phyloP scores from a whole-genome alignment of 1,140 invertebrate genomes.

The Tachypleus tridentatus region DNA sequence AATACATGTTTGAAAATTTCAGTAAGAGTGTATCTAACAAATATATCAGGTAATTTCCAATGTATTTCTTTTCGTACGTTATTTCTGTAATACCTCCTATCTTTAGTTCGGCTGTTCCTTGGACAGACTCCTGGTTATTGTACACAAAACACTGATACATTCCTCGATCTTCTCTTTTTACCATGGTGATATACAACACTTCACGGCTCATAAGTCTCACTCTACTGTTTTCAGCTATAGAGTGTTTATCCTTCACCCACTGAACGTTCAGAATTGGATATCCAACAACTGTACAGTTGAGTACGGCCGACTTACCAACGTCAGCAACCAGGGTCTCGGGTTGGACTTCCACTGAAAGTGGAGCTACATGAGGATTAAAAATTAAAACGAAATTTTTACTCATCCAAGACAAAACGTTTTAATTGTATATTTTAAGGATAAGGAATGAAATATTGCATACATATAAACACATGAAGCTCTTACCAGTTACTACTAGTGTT shows the following conservation, averaged over 20 bases:
- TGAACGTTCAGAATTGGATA: slow-evolving; percentile 73
- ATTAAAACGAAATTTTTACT: no score
- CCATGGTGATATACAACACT: slow-evolving; percentile 27
- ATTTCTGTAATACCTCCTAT: slow-evolving; percentile 49
- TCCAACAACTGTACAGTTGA: slow-evolving; percentile 71
- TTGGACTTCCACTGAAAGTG: slow-evolving; percentile 52
- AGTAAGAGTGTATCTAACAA: no score
- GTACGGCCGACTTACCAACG: slow-evolving; percentile 62
- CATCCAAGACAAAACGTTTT: no score
- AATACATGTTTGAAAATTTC: no score
- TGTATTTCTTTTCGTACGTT: slow-evolving; percentile 64
- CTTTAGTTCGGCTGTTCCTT: slow-evolving; percentile 62
- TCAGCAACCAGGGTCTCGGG: slow-evolving; percentile 51
- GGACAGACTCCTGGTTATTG: slow-evolving; percentile 58
- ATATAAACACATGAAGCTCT: no score
- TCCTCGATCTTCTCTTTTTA: slow-evolving; percentile 39
- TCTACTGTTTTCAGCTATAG: slow-evolving; percentile 21
- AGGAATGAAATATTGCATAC: not conserved
- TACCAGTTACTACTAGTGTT: no score
- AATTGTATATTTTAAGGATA: no score
- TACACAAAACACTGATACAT: slow-evolving; percentile 60
- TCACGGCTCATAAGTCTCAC: slow-evolving; percentile 4
- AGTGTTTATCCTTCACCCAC: slow-evolving; percentile 86
- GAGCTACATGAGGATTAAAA: slow-evolving; percentile 35
- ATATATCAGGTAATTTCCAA: no score